Evolutionary conservation across 2,888 invertebrate genomes (phyloP).

Genomic region (Plusia festucae): DNA sequence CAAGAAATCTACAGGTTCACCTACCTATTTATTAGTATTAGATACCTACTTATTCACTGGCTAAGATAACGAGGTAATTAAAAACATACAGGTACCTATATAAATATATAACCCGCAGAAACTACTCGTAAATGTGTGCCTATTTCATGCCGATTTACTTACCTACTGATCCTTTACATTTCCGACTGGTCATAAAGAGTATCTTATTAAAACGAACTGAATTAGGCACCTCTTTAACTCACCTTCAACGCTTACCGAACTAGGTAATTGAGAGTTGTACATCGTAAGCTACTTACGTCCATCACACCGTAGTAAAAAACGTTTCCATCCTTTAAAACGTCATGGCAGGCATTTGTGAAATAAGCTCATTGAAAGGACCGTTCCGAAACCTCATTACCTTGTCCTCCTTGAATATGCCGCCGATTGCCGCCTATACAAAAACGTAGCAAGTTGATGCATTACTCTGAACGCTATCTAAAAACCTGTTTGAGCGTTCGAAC

Average conservation of each 20-base stretch:
- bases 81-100: slow-evolving; percentile 12
- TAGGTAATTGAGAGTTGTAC: not conserved
- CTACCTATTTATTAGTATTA: slow-evolving; percentile 3
- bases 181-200: not conserved
- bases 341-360: slow-evolving; percentile 60
- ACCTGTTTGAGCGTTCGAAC: slow-evolving; percentile 86
- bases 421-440: slow-evolving; percentile 85
- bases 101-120: slow-evolving; percentile 9
- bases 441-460: slow-evolving; percentile 87
- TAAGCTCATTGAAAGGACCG: slow-evolving; percentile 78
- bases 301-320: slow-evolving; percentile 29
- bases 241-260: not conserved
- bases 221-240: not conserved
- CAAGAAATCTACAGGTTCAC: not conserved
- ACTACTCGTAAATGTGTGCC: slow-evolving; percentile 2
- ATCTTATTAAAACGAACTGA: not conserved
- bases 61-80: slow-evolving; percentile 17
- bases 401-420: slow-evolving; percentile 84
- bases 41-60: not conserved
- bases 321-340: slow-evolving; percentile 22
- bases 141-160: not conserved
- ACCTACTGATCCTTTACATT: not conserved
- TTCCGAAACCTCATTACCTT: slow-evolving; percentile 82
- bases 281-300: slow-evolving; percentile 28
- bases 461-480: slow-evolving; percentile 87